These are phyloP conservation scores for Psittacula echo DNA, from an alignment of 2,797 vertebrate genomes.

Conservation along the genomic window DNA sequence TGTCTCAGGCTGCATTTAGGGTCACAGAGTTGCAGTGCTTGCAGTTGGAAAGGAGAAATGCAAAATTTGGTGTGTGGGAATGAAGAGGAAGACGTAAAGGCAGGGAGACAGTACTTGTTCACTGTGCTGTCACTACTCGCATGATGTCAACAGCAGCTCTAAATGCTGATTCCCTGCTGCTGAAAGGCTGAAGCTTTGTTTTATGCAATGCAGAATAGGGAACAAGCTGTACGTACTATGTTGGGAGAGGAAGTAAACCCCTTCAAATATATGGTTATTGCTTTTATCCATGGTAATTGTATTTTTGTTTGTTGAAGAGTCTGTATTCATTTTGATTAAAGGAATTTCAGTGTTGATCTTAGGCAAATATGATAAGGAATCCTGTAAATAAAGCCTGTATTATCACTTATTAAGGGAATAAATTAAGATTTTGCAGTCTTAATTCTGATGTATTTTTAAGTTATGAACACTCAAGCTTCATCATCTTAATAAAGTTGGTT, in stretches of 20 bases:
- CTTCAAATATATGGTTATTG: neutral
- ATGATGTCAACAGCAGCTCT: neutral
- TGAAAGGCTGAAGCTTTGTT: neutral
- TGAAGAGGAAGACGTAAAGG: neutral
- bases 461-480: rapidly evolving
- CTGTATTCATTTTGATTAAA: neutral
- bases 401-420: neutral
- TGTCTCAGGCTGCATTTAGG: neutral
- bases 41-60: neutral
- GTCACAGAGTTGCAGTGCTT: neutral
- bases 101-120: neutral
- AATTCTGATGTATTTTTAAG: neutral
- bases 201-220: neutral
- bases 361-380: neutral
- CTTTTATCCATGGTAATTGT: neutral
- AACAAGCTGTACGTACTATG: neutral
- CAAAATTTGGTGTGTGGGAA: neutral
- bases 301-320: neutral
- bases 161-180: neutral
- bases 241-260: neutral
- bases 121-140: rapidly evolving
- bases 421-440: neutral
- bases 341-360: neutral
- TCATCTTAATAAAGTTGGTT: neutral
- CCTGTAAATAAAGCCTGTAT: neutral